Conservation (phyloP, 2,888 invertebrate genomes). For the Tromatobia lineatoria region DNA sequence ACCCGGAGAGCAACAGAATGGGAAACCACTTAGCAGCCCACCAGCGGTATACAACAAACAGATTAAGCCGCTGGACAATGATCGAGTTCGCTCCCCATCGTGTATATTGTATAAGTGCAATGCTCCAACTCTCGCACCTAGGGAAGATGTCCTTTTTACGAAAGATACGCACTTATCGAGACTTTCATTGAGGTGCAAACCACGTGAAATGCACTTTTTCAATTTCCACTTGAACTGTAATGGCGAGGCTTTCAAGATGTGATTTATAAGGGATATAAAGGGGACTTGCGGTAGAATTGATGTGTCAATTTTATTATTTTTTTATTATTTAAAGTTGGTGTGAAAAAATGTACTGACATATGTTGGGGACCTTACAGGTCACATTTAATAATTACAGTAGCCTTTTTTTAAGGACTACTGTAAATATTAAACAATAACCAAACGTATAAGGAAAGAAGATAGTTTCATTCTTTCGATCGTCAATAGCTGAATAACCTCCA, state of each 20-base stretch:
- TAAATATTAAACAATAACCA: no score
- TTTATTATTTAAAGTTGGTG: no score
- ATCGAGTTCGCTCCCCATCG: constrained; percentile 71
- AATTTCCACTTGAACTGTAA: background rate
- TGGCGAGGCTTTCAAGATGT: background rate
- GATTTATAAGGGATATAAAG: constrained; percentile 5
- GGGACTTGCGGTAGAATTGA: background rate
- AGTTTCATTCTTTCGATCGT: no score
- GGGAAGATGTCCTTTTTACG: constrained; percentile 1
- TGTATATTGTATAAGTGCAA: constrained; percentile 42
- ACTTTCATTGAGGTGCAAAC: constrained; percentile 14
- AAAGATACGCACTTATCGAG: constrained; percentile 18
- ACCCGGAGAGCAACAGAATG: constrained; percentile 76
- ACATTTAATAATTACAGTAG: no score
- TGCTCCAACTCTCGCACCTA: constrained; percentile 55
- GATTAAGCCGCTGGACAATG: constrained; percentile 82
- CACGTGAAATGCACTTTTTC: constrained; percentile 10
- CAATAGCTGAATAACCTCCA: no score
- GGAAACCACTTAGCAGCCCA: constrained; percentile 84
- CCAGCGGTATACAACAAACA: constrained; percentile 83
- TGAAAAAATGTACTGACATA: no score
- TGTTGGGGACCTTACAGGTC: no score
- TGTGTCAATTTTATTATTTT: background rate
- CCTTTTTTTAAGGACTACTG: no score
- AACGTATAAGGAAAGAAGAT: no score